A percentile compares a stretch with the other conserved stretches of the same genome.
These are phyloP conservation scores for Oligia fasciuncula DNA, from an alignment of 2,888 invertebrate genomes.

Conservation along the genomic window DNA sequence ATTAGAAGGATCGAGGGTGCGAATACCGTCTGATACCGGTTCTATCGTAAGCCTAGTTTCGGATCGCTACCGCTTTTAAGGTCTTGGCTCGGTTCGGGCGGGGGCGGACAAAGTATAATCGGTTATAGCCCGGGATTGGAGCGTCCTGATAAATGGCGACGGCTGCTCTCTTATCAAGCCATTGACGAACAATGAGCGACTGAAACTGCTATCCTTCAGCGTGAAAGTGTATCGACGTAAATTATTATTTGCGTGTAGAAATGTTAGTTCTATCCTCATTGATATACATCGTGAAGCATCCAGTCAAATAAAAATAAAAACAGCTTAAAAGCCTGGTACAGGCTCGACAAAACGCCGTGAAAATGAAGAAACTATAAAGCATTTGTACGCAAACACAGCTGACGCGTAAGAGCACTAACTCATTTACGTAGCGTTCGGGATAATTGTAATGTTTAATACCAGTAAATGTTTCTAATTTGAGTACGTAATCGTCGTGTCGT, in stretches of 20 bases:
- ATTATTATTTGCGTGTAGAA: neutral
- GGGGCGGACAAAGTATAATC: constrained; percentile 37
- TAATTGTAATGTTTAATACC: constrained; percentile 75
- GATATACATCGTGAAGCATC: neutral
- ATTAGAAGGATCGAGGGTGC: neutral
- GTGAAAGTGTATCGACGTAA: neutral
- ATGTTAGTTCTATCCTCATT: neutral
- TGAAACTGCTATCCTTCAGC: neutral
- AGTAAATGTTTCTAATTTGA: constrained; percentile 76
- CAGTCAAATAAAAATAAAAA: constrained; percentile 20
- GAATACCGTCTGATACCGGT: constrained; percentile 1
- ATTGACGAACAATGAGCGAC: constrained; percentile 1
- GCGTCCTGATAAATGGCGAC: constrained; percentile 35
- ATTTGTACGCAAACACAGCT: constrained; percentile 67
- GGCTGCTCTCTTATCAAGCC: neutral
- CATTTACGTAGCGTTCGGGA: constrained; percentile 62
- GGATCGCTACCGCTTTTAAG: constrained; percentile 43
- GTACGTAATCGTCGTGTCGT: constrained; percentile 72
- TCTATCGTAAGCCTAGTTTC: constrained; percentile 22
- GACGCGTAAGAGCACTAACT: constrained; percentile 67
- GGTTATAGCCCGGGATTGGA: constrained; percentile 21
- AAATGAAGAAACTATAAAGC: constrained; percentile 69
- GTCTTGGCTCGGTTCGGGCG: constrained; percentile 42
- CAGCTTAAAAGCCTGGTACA: neutral
- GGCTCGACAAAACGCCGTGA: neutral